These are phyloP conservation scores for Anoplolepis gracilipes DNA, from an alignment of 1,140 invertebrate genomes.

Conservation along the genomic window DNA sequence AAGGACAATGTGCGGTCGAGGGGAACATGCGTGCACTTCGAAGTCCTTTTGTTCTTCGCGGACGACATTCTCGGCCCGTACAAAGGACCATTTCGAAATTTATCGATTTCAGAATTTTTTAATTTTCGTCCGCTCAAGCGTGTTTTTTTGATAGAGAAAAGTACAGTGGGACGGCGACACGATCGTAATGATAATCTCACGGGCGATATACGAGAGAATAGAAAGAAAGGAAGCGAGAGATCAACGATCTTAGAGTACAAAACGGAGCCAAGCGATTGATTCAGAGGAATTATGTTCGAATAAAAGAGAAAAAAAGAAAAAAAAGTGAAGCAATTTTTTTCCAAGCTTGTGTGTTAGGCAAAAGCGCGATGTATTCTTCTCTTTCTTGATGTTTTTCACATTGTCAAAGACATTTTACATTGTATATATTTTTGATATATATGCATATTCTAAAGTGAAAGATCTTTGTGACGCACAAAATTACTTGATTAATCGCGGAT, in stretches of 20 bases:
- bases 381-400: background rate
- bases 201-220: slow-evolving; percentile 9
- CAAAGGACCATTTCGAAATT: slow-evolving; percentile 42
- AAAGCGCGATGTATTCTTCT: slow-evolving; percentile 6
- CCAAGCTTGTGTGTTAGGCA: slow-evolving; percentile 41
- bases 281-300: slow-evolving; percentile 32
- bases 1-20: slow-evolving; percentile 52
- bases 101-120: slow-evolving; percentile 31
- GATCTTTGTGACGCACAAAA: background rate
- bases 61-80: slow-evolving; percentile 31
- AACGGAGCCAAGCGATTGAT: slow-evolving; percentile 27
- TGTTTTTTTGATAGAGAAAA: slow-evolving; percentile 41
- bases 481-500: background rate
- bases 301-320: slow-evolving; percentile 26
- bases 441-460: background rate
- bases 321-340: slow-evolving; percentile 45
- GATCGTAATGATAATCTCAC: slow-evolving; percentile 17
- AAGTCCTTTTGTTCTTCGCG: slow-evolving; percentile 53
- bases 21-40: slow-evolving; percentile 72
- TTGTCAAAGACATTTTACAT: background rate
- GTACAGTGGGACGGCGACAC: slow-evolving; percentile 46
- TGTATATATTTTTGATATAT: background rate
- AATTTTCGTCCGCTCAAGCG: slow-evolving; percentile 34
- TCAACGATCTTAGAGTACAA: slow-evolving; percentile 34
- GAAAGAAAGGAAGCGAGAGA: slow-evolving; percentile 20